Conservation (phyloP, 2,797 vertebrate genomes). For the Epinephelus malabaricus region DNA sequence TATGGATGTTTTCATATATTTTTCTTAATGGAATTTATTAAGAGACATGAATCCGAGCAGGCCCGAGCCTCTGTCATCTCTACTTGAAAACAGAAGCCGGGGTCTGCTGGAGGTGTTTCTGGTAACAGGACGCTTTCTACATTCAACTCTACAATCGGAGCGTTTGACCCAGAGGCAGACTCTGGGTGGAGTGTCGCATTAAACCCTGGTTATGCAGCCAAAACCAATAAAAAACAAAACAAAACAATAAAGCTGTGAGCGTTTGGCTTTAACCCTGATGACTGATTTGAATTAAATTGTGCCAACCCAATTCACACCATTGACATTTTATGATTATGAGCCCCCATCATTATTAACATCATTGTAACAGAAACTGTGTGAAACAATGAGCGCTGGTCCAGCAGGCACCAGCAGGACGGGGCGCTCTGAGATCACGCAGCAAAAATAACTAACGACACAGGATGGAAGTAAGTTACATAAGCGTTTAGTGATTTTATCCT, state of each 20-base stretch:
- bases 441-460: conserved; percentile 30
- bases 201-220: background rate
- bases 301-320: conserved; percentile 4
- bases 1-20: no score
- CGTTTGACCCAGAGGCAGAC: background rate
- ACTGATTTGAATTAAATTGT: conserved; percentile 17
- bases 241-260: conserved; percentile 2
- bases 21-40: no score
- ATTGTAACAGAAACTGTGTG: conserved; percentile 34
- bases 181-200: conserved; percentile 43
- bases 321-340: background rate
- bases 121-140: background rate
- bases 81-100: background rate
- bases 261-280: conserved; percentile 2
- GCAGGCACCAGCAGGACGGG: conserved; percentile 62
- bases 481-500: background rate
- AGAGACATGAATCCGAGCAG: no score
- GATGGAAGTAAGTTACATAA: conserved; percentile 12
- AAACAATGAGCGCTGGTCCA: conserved; percentile 52
- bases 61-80: no score
- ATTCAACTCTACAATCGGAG: background rate
- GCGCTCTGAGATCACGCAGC: conserved; percentile 35
- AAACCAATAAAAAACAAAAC: conserved; percentile 18
- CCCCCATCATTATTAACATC: conserved; percentile 49
- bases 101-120: background rate